Evolutionary conservation across 2,888 invertebrate species (phyloP).

Genomic region (Thysanoteuthis rhombus): DNA sequence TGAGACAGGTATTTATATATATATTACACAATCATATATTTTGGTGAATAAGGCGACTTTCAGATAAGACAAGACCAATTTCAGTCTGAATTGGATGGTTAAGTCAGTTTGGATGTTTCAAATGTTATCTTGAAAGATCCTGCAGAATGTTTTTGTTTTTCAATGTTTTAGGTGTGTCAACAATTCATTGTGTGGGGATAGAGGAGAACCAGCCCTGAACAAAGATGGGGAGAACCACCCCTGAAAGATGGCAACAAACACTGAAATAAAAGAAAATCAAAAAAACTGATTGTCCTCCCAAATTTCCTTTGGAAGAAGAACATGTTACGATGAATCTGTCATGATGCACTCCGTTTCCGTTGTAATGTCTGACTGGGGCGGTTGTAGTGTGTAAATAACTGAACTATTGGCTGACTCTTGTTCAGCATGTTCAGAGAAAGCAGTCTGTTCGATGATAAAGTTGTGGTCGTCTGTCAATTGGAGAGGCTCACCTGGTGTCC

Average conservation of each 20-base stretch:
- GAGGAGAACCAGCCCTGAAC: not conserved
- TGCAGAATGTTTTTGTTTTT: not conserved
- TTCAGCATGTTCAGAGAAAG: not conserved
- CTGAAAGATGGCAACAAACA: not conserved
- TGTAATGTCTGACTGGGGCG: not conserved
- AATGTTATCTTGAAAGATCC: not conserved
- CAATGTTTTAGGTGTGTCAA: not conserved
- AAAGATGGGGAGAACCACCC: too few species aligned
- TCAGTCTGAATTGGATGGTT: too few species aligned
- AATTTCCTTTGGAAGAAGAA: not conserved
- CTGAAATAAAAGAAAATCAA: not conserved
- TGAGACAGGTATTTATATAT: too few species aligned
- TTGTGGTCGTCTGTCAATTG: not conserved
- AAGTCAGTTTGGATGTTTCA: too few species aligned
- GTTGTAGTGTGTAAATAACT: slow-evolving; percentile 12
- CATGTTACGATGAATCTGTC: not conserved
- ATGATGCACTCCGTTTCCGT: not conserved
- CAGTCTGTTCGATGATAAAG: slow-evolving; percentile 12
- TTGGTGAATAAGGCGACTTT: too few species aligned
- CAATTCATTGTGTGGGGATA: not conserved
- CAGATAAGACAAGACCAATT: too few species aligned
- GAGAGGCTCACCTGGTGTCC: not conserved
- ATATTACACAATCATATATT: too few species aligned
- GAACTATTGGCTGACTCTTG: not conserved
- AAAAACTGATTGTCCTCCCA: not conserved